A percentile compares a stretch with the other conserved stretches of the same genome.
Evolutionary conservation across 2,797 vertebrate genomes (phyloP).

Genomic region (Arnoldichthys spilopterus): DNA sequence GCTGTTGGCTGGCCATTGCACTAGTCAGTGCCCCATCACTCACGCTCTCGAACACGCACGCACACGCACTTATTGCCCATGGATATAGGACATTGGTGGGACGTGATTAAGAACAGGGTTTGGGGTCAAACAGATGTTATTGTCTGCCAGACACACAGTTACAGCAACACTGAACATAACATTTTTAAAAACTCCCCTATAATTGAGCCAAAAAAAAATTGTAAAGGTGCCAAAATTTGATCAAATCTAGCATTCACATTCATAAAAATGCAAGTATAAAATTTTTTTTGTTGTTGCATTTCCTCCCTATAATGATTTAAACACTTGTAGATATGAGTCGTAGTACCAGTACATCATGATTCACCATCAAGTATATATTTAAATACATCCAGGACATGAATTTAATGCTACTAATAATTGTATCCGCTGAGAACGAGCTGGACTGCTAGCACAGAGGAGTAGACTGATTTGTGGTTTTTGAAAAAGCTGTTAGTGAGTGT

Average conservation of each 20-base stretch:
- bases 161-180: background rate
- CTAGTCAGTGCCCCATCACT: conserved; percentile 10
- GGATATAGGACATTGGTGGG: conserved; percentile 61
- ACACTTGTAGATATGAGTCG: background rate
- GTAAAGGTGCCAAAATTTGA: background rate
- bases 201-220: background rate
- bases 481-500: background rate
- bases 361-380: too few relatives aligned
- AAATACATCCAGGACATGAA: too few relatives aligned
- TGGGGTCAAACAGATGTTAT: background rate
- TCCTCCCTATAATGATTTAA: background rate
- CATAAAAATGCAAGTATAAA: background rate
- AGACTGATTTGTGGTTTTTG: too few relatives aligned
- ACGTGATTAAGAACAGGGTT: background rate
- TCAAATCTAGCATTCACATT: background rate
- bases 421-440: background rate
- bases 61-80: conserved; percentile 69
- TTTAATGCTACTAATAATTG: background rate
- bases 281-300: background rate
- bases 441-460: background rate
- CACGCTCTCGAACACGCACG: too few relatives aligned
- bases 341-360: background rate
- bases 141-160: background rate
- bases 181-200: background rate
- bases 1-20: conserved; percentile 42